A percentile compares a stretch with the other conserved stretches of the same genome.
These are phyloP conservation scores for Acipenser transmontanus DNA, from an alignment of 2,797 vertebrate species.

Conservation along the genomic window DNA sequence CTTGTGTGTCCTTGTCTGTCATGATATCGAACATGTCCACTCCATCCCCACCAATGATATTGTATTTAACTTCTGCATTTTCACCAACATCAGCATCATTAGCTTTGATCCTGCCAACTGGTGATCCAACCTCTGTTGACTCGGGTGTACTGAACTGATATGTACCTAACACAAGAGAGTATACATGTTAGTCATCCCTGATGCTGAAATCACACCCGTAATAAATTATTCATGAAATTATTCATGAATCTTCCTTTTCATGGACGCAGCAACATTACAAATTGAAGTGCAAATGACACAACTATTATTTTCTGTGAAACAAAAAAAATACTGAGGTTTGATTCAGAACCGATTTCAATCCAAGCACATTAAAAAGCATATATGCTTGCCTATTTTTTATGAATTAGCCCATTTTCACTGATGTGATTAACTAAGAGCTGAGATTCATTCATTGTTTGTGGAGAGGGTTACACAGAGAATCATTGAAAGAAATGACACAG, in stretches of 20 bases:
- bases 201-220: conserved; percentile 26
- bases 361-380: no score
- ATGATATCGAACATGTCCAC: conserved; percentile 75
- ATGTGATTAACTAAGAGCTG: no score
- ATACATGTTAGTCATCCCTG: conserved; percentile 35
- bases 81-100: conserved; percentile 76
- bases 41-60: conserved; percentile 75
- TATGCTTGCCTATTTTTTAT: no score
- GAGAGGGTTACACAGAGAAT: no score
- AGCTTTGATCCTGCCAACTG: conserved; percentile 74
- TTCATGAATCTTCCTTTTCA: not conserved
- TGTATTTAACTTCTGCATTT: conserved; percentile 84
- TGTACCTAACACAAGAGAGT: conserved; percentile 52
- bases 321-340: not conserved
- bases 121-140: conserved; percentile 58
- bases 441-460: no score
- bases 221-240: conserved; percentile 28
- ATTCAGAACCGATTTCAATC: no score
- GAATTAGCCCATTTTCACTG: no score
- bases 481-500: no score
- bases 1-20: conserved; percentile 79
- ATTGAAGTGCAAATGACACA: not conserved
- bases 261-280: not conserved
- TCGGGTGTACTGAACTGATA: conserved; percentile 83
- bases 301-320: not conserved